Percentiles rank a stretch among this genome's conserved stretches.
Conservation (phyloP, 2,888 invertebrate species). For the Hydraecia micacea region DNA sequence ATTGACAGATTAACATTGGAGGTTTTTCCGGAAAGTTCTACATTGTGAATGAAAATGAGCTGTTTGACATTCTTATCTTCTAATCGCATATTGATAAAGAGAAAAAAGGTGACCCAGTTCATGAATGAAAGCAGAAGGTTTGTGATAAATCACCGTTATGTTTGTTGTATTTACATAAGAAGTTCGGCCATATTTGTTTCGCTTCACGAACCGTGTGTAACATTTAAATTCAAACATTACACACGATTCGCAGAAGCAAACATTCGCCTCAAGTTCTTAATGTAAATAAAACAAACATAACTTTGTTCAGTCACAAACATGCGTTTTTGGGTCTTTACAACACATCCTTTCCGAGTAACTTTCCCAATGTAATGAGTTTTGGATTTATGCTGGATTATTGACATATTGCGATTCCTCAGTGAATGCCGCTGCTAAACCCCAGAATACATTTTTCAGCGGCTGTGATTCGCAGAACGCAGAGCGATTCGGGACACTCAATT, state of each 20-base stretch:
- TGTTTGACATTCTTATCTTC: not conserved
- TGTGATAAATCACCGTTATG: constrained; percentile 32
- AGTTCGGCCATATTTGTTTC: constrained; percentile 59
- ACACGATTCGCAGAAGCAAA: constrained; percentile 60
- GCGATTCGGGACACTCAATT: constrained; percentile 56
- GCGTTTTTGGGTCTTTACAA: constrained; percentile 56
- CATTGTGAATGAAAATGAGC: constrained; percentile 18
- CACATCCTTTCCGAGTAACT: constrained; percentile 19
- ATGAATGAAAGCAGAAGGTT: constrained; percentile 21
- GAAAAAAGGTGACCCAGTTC: not conserved
- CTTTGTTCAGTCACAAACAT: constrained; percentile 61
- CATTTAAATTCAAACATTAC: constrained; percentile 64
- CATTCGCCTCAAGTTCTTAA: constrained; percentile 53
- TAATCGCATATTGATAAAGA: not conserved
- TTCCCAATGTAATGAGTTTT: constrained; percentile 40
- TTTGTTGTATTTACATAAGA: constrained; percentile 48
- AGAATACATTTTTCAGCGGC: constrained; percentile 48
- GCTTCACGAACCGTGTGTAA: constrained; percentile 50
- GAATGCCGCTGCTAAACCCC: constrained; percentile 24
- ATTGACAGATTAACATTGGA: constrained; percentile 32
- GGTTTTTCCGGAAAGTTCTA: constrained; percentile 31
- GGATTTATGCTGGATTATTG: constrained; percentile 32
- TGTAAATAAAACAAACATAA: constrained; percentile 62
- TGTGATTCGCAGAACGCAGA: constrained; percentile 36
- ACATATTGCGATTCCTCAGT: constrained; percentile 45